A percentile compares a stretch with the other conserved stretches of the same genome.
Conservation (phyloP, 1,140 invertebrate genomes). For the Drosophila miranda region DNA sequence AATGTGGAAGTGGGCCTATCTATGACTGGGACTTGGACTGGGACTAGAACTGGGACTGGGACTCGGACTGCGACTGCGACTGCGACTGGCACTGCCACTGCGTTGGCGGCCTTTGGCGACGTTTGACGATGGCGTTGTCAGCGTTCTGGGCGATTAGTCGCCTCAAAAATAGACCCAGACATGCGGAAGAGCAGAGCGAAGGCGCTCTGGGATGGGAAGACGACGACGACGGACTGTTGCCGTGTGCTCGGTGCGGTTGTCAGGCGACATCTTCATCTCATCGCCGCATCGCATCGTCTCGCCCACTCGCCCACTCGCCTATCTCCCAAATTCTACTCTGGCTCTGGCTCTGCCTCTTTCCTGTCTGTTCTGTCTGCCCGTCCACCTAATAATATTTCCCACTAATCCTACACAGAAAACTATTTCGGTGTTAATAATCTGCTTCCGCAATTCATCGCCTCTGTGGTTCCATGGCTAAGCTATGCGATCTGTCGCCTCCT, state of each 20-base stretch:
- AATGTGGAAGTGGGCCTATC: neutral
- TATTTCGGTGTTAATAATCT: slow-evolving; percentile 68
- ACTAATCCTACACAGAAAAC: slow-evolving; percentile 68
- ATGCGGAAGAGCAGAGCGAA: slow-evolving; percentile 65
- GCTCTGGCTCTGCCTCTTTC: slow-evolving; percentile 15
- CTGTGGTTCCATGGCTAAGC: slow-evolving; percentile 6
- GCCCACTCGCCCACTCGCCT: slow-evolving; percentile 21
- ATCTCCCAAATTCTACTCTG: slow-evolving; percentile 4
- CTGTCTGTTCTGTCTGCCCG: slow-evolving; percentile 7
- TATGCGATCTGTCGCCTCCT: slow-evolving; percentile 18
- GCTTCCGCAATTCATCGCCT: slow-evolving; percentile 39
- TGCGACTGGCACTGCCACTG: slow-evolving; percentile 25
- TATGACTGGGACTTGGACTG: too few species aligned
- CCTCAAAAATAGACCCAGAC: slow-evolving; percentile 71
- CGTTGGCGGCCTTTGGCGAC: slow-evolving; percentile 53
- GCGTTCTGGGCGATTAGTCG: slow-evolving; percentile 74
- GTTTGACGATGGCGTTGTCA: slow-evolving; percentile 15
- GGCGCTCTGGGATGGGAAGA: slow-evolving; percentile 6
- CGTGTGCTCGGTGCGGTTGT: slow-evolving; percentile 31
- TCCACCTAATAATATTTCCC: slow-evolving; percentile 57
- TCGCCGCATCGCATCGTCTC: slow-evolving; percentile 15
- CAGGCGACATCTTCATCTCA: slow-evolving; percentile 44
- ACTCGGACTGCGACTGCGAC: neutral
- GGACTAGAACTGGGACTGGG: too few species aligned
- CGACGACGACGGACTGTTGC: slow-evolving; percentile 4